phyloP scores from a whole-genome alignment of 1,140 invertebrate species.

The Phymorhynchus buccinoides region DNA sequence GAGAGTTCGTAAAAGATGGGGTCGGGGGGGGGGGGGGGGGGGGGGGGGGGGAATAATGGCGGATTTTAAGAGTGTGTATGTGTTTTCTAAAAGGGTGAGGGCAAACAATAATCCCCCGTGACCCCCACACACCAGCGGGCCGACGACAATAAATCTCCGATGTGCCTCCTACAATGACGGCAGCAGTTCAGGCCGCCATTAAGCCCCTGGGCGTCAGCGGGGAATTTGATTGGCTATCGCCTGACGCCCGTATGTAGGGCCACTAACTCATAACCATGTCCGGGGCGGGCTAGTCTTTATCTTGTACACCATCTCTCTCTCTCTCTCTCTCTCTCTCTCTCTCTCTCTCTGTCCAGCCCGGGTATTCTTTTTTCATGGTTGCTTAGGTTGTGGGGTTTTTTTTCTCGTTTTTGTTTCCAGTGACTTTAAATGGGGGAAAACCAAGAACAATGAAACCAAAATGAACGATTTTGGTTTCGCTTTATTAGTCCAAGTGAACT shows the following conservation, averaged over 20 bases:
- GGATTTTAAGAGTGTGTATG: background rate
- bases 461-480: too few species aligned
- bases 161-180: background rate
- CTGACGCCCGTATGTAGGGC: background rate
- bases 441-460: too few species aligned
- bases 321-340: too few species aligned
- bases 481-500: too few species aligned
- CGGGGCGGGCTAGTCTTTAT: too few species aligned
- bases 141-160: background rate
- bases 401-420: background rate
- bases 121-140: too few species aligned
- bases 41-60: background rate
- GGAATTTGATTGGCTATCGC: constrained; percentile 1
- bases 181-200: background rate
- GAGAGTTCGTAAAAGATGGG: too few species aligned
- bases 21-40: background rate
- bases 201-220: background rate
- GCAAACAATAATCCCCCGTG: background rate
- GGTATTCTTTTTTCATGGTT: too few species aligned
- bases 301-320: too few species aligned
- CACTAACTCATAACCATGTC: background rate
- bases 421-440: too few species aligned
- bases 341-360: too few species aligned
- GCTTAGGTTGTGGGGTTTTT: too few species aligned
- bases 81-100: background rate